phyloP scores from a whole-genome alignment of 1,140 invertebrate genomes.

The Aricia agestis region DNA sequence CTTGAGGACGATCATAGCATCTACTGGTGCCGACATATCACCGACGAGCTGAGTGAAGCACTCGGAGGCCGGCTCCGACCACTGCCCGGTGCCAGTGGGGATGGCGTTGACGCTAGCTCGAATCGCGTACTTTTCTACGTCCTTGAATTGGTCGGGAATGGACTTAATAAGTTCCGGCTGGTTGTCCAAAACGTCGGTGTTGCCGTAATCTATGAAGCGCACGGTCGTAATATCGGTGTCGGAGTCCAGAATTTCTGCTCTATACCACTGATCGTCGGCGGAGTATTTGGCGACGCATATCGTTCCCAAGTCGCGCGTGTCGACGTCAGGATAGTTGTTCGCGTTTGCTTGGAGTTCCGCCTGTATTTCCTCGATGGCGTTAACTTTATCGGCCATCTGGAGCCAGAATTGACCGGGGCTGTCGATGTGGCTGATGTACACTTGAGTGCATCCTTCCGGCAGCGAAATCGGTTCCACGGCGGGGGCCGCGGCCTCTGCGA shows the following conservation, averaged over 20 bases:
- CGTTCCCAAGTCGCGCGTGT: constrained; percentile 78
- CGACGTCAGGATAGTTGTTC: constrained; percentile 67
- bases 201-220: constrained; percentile 90
- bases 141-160: constrained; percentile 75
- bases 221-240: constrained; percentile 84
- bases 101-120: constrained; percentile 81
- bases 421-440: constrained; percentile 79
- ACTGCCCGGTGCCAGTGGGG: constrained; percentile 80
- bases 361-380: constrained; percentile 77
- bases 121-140: constrained; percentile 76
- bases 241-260: constrained; percentile 85
- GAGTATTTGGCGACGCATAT: constrained; percentile 85
- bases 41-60: constrained; percentile 76
- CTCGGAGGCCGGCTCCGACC: constrained; percentile 79
- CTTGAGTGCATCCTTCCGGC: constrained; percentile 63
- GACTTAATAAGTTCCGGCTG: constrained; percentile 77
- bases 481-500: constrained; percentile 28
- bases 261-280: constrained; percentile 86
- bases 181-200: constrained; percentile 82
- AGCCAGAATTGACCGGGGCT: constrained; percentile 83
- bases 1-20: constrained; percentile 76
- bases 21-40: constrained; percentile 58
- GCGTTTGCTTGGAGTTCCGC: constrained; percentile 78
- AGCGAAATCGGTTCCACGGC: constrained; percentile 48
- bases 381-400: constrained; percentile 74